phyloP scores from a whole-genome alignment of 2,888 invertebrate genomes.

The Tuberolachnus salignus region DNA sequence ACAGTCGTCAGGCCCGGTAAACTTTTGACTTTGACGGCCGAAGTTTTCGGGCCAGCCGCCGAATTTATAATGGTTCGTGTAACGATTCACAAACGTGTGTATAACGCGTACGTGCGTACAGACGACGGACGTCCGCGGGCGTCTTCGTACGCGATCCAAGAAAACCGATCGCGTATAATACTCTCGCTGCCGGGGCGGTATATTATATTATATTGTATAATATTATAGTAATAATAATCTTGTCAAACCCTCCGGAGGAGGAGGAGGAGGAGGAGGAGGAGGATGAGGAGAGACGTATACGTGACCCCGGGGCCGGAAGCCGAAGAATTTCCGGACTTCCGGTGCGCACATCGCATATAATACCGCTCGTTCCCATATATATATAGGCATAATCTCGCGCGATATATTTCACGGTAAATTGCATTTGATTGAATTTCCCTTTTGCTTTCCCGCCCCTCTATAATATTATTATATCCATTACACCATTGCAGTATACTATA shows the following conservation, averaged over 20 bases:
- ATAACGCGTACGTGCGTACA: too few species aligned
- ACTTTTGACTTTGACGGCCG: too few species aligned
- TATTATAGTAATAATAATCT: neutral
- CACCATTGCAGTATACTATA: too few species aligned
- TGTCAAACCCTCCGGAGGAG: neutral
- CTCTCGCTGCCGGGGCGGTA: too few species aligned
- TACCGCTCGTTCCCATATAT: neutral
- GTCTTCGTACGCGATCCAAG: too few species aligned
- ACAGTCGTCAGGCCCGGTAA: too few species aligned
- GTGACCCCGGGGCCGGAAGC: neutral
- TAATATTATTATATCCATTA: conserved; percentile 6
- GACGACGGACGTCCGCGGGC: too few species aligned
- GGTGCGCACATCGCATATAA: conserved; percentile 2
- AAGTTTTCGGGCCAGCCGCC: too few species aligned
- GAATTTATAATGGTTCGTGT: too few species aligned
- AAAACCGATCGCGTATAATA: too few species aligned
- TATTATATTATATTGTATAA: conserved; percentile 11
- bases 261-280: neutral
- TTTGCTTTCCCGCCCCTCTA: neutral
- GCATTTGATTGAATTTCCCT: conserved; percentile 58
- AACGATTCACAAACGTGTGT: too few species aligned
- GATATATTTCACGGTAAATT: conserved; percentile 58
- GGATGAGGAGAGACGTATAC: too few species aligned
- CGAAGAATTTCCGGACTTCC: conserved; percentile 18
- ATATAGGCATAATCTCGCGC: conserved; percentile 32